Base-by-base conservation (phyloP, 2,888 invertebrate genomes). In the Lacanobia oleracea region DNA sequence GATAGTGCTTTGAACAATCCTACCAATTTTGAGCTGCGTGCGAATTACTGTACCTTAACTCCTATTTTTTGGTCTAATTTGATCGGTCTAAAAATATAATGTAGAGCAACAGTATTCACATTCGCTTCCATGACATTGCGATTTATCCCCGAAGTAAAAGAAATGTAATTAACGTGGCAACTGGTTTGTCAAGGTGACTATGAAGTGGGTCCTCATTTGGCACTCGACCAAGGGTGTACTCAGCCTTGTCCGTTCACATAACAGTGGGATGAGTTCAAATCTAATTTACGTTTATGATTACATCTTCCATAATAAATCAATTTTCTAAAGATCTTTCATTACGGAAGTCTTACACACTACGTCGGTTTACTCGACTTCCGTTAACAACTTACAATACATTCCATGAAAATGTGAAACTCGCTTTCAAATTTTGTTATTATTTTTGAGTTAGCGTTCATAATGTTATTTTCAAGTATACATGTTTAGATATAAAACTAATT, bases 141-240 rank as follows among this genome's bases (percentile, higher is more conserved):
- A 27, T 69, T 40, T 64, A 45, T 61, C 50, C 53, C n/a, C 66
- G 56, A 60, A 65, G n/a, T 33, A 50, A 67, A 70, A 71, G 40
- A 73, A 83, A 67, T 68, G 50, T 67, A 75, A 60, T 45, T 54
- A n/a, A n/a, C 4, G 40, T 45, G 64, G 0, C 33, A 51, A 54
- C 57, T 59, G 50, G 62, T 43, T 79, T 51, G 43, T 75, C 69
- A 75, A 62, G 80, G 75, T 79, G 69, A 54, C 62, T 63, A 51
- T 51, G 68, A 48, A 61, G 68, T 62, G 33, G 65, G 65, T 54
- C 69, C 61, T 50, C 48, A 45, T 54, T 77, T 76, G 76, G 84
- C 77, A 51, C 18, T 37, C 57, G 27, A 82, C 80, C 84, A 77
- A 73, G 63, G 73, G 73, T 64, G 72, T 72, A 59, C 54, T 70